Evolutionary conservation across 2,113 vertebrate species (phyloP).

Genomic region (Caranx melampygus): DNA sequence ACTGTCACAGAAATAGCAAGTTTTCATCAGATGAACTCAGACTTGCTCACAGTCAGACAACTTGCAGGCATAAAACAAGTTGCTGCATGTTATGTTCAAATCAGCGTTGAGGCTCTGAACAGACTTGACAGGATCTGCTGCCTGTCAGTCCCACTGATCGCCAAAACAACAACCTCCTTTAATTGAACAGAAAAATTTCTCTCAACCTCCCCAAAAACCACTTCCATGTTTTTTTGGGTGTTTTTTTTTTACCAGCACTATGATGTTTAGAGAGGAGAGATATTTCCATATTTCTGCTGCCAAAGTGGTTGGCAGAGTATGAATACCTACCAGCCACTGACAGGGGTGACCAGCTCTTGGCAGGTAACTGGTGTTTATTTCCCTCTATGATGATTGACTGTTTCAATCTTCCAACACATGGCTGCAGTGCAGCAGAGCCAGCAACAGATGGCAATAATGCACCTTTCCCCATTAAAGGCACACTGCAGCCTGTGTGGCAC

Average conservation of each 20-base stretch:
- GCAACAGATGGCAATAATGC: slow-evolving; percentile 77
- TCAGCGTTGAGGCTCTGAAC: slow-evolving; percentile 25
- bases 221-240: no score
- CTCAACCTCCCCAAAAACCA: no score
- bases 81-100: slow-evolving; percentile 50
- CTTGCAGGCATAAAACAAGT: slow-evolving; percentile 52
- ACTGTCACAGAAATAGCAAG: neutral
- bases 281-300: slow-evolving; percentile 47
- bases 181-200: slow-evolving; percentile 11
- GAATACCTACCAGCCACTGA: slow-evolving; percentile 49
- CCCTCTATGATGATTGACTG: slow-evolving; percentile 47
- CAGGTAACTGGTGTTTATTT: slow-evolving; percentile 58
- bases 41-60: slow-evolving; percentile 28
- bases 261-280: slow-evolving; percentile 20
- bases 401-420: slow-evolving; percentile 40
- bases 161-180: slow-evolving; percentile 23
- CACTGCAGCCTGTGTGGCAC: slow-evolving; percentile 20
- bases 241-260: no score
- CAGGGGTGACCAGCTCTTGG: slow-evolving; percentile 59
- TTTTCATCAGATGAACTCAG: slow-evolving; percentile 32
- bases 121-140: slow-evolving; percentile 46
- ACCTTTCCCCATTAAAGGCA: slow-evolving; percentile 36
- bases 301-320: slow-evolving; percentile 54
- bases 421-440: slow-evolving; percentile 61
- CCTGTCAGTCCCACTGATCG: slow-evolving; percentile 40